These are phyloP conservation scores for Heloderma charlesbogerti DNA, from an alignment of 2,113 vertebrate genomes.

Conservation along the genomic window DNA sequence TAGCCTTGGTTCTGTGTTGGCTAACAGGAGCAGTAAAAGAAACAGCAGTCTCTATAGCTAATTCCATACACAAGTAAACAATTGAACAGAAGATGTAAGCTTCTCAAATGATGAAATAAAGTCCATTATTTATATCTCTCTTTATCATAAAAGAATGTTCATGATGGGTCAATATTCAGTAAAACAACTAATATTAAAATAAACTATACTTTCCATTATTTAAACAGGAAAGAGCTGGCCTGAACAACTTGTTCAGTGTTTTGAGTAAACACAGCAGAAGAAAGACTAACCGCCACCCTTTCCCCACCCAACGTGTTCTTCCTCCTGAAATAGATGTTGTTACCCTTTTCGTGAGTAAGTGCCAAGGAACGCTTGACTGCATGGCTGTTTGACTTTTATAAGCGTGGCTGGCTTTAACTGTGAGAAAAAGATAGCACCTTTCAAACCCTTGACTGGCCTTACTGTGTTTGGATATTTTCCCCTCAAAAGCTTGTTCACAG, in stretches of 20 bases:
- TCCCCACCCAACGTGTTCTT: not conserved
- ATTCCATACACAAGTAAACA: not conserved
- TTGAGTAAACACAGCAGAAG: constrained; percentile 49
- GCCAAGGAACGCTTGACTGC: not conserved
- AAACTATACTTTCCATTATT: constrained; percentile 31
- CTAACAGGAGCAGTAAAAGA: not conserved
- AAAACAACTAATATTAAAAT: not conserved
- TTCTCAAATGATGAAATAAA: not conserved
- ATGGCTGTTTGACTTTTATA: constrained; percentile 44
- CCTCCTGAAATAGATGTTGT: constrained; percentile 12
- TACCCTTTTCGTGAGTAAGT: constrained; percentile 42
- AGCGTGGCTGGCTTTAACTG: constrained; percentile 36
- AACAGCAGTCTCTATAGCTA: not conserved
- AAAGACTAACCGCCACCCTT: constrained; percentile 26
- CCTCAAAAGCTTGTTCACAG: not conserved
- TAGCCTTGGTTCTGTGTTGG: not conserved
- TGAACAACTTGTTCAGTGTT: constrained; percentile 21
- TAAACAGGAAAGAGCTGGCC: constrained; percentile 53
- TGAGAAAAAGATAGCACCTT: constrained; percentile 34
- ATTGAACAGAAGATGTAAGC: not conserved
- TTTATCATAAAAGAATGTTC: not conserved
- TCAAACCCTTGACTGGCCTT: constrained; percentile 13
- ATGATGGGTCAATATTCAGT: not conserved
- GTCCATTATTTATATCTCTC: not conserved
- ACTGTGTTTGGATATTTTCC: not conserved